Evolutionary conservation across 2,888 invertebrate species (phyloP), one percentile per base, ranked within the genome.

Genomic region (Psococerastis gibbosa): DNA sequence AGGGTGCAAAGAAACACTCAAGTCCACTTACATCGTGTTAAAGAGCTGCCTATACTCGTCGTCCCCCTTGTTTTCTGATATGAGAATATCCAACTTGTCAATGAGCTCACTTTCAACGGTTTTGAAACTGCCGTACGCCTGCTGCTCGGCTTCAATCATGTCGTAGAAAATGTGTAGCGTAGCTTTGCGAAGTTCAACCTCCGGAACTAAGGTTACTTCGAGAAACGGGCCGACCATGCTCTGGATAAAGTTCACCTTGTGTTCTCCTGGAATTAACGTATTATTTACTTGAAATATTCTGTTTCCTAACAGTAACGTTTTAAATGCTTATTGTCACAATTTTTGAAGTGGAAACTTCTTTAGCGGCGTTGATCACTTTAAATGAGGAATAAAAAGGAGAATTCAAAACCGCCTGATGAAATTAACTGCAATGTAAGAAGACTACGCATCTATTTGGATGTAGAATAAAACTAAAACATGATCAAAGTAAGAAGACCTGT

Each of bases 61-160:
- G 54, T 94, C 92, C 0, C 92, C 92, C 57, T 91, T 88, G 59
- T 89, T 88, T 56, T 89, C 85, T 46, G 88, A 88, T 35, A 94
- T 84, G 20, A 91, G 65, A 49, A 87, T 80, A 64, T 94, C 94
- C 52, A 92, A 64, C 57, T 92, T 91, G 57, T 94, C 92, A 42
- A 94, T 92, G 3, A 95, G 64, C 52, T 92, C 91, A 16, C 85
- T 85, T 58, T 94, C 94, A 2, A 94, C 89, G 55, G 87, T 73
- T 46, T 84, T 75, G 52, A 92, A 92, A 50, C 85, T 83, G 0
- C 89, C 89, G 0, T 82, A 73, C 2, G 78, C 75, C 56, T 69
- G 67, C 47, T 82, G 78, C 56, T 94, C 92, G 53, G 85, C 85
- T 51, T 91, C 85, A 84, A 95, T 92, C 72, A 95, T 82, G 52